Base-by-base conservation (phyloP, 2,113 vertebrate genomes). In the Microtus pennsylvanicus region DNA sequence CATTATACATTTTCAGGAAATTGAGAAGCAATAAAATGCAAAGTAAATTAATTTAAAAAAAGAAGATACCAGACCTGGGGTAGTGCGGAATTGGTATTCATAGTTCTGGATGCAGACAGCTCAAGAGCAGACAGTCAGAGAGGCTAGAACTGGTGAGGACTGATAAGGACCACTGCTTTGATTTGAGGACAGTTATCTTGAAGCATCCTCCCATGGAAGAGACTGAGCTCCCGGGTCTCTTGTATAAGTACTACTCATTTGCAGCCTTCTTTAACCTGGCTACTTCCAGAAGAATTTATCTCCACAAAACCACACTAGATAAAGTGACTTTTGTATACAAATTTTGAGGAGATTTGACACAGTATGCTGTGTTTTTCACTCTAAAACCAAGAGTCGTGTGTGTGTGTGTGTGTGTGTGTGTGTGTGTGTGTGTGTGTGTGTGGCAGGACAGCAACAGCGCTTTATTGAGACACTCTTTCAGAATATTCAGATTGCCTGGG, bases 31-130 rank as follows among this genome's bases (percentile, higher is more conserved):
- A 42, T 38, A 63, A 28, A 61, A 63, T 42, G 38, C 47, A 42
- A 9, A 26, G 38, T 9, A 83, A 26, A 19, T 42, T 42, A 42
- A 63, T 26, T 63, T 42, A 42, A 63, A 80, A 61, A 61, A 1
- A 47, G 8, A 26, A 58, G 80, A 55, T 1, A 5, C 5, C 38
- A 72, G n/a, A 65, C 16, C 0, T 0, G 3, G 11, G 28, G 30
- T 47, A 14, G 1, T 4, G 2, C 1, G 52, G 50, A 93, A 50
- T 21, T 83, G 28, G 0, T 63, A 52, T 80, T 69, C 30, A 11
- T 26, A 24, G 50, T 47, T 80, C 6, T n/a, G 38, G 65, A 89
- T 42, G 3, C 26, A 16, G 11, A 38, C 82, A 45, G 63, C 19
- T 9, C 8, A 28, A 14, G 13, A 35, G 30, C 11, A 47, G 26